phyloP scores from a whole-genome alignment of 2,797 vertebrate genomes.

The Clarias fuscus region DNA sequence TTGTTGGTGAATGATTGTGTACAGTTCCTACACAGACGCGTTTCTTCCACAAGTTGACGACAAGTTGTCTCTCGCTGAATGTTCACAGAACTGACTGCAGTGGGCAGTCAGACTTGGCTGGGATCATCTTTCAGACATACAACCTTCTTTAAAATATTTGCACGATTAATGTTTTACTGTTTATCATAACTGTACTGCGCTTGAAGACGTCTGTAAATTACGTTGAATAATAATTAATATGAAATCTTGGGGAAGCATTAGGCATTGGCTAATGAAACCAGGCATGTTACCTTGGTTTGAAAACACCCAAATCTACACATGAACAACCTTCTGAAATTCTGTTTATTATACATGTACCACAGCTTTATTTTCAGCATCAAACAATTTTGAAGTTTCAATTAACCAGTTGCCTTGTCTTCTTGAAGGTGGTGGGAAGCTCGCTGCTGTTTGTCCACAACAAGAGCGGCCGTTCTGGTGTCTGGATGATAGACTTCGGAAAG shows the following conservation, averaged over 20 bases:
- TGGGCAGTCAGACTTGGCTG: too few species aligned
- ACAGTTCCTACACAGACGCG: too few species aligned
- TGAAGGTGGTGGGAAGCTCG: slow-evolving; percentile 86
- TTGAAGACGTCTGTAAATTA: too few species aligned
- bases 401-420: slow-evolving; percentile 8
- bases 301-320: background rate
- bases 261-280: background rate
- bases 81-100: too few species aligned
- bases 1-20: too few species aligned
- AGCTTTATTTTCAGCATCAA: background rate
- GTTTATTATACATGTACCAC: too few species aligned
- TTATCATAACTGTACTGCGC: too few species aligned
- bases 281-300: background rate
- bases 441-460: slow-evolving; percentile 84
- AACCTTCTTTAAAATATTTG: too few species aligned
- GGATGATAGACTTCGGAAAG: slow-evolving; percentile 93
- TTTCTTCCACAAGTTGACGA: too few species aligned
- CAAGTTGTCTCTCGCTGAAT: too few species aligned
- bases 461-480: slow-evolving; percentile 78
- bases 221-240: background rate
- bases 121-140: too few species aligned
- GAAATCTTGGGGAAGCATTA: background rate
- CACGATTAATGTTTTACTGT: too few species aligned
- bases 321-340: background rate
- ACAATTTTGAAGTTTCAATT: background rate